Evolutionary conservation across 2,113 vertebrate species (phyloP).

Genomic region (Manacus vitellinus): DNA sequence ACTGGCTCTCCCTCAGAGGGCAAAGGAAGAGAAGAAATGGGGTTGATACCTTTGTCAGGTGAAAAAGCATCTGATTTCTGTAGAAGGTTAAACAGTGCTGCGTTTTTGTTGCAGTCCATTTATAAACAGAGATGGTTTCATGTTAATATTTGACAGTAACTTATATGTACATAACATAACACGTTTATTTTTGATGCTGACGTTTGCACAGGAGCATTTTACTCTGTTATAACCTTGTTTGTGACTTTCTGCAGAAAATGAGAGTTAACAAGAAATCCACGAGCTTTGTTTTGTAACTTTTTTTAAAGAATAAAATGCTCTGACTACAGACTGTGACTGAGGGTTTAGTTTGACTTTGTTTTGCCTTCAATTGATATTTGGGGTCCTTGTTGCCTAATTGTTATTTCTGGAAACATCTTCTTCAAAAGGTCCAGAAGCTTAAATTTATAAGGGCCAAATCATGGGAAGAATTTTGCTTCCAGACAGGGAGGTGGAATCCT

Average conservation of each 20-base stretch:
- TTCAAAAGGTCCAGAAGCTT: background rate
- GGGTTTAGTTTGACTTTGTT: background rate
- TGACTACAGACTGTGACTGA: background rate
- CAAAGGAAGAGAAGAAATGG: background rate
- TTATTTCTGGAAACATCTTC: background rate
- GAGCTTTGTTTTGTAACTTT: background rate
- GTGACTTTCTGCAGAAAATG: background rate
- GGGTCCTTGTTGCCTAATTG: background rate
- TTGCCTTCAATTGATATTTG: background rate
- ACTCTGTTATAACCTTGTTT: background rate
- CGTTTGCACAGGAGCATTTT: background rate
- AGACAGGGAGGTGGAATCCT: background rate
- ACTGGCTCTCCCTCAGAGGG: background rate
- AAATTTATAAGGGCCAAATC: background rate
- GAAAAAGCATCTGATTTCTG: background rate
- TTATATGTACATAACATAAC: background rate
- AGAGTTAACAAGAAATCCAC: background rate
- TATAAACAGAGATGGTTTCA: background rate
- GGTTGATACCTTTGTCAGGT: background rate
- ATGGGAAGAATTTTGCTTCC: background rate
- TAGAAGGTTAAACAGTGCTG: background rate
- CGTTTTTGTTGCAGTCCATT: background rate
- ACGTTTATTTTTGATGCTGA: background rate
- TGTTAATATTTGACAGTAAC: conserved; percentile 43
- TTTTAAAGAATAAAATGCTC: conserved; percentile 28